Evolutionary conservation across 2,113 vertebrate genomes (phyloP), one percentile per base, ranked within the genome.

Genomic region (Proteles cristata): DNA sequence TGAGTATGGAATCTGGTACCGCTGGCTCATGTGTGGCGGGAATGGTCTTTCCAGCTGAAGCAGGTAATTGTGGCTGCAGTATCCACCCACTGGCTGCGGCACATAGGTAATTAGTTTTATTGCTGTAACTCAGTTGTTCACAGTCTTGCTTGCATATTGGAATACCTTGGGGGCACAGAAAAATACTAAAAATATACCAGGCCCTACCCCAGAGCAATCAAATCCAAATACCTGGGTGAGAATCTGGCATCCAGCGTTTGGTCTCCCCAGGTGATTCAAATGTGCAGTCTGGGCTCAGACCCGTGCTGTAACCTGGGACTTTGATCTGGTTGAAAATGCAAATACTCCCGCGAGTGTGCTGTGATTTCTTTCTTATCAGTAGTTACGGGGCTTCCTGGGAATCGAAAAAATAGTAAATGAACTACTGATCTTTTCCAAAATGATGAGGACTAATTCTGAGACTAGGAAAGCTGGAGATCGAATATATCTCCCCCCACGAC

Each of bases 131-230:
- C 45, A n/a, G 31, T 85, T 89, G 50, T 33, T 96, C 45, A 91
- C 43, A 89, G 58, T 95, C 43, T 96, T 90, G 73, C 19, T 65
- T 93, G 55, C 80, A 73, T 35, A 73, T 6, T 79, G 19, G 65
- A 82, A 82, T 88, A 82, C 63, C 55, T 14, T 14, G 61, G 71
- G 15, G 58, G 21, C 31, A 96, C 90, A 53, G 31, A 80, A 88
- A 96, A 92, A 33, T 53, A 84, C 65, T 71, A 95, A 96, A 91
- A 69, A 86, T 68, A 45, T 71, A 86, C 19, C 12, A 74, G 65
- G 33, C 45, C 4, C 17, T 25, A 66, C 12, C 15, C 45, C 31
- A 85, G 71, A 73, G 48, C 69, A 68, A 63, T 83, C 77, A 97
- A 69, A 88, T 83, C 45, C 33, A 92, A 76, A 69, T 81, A 88